Conservation (phyloP, 2,888 invertebrate genomes). For the Microchrysa polita region DNA sequence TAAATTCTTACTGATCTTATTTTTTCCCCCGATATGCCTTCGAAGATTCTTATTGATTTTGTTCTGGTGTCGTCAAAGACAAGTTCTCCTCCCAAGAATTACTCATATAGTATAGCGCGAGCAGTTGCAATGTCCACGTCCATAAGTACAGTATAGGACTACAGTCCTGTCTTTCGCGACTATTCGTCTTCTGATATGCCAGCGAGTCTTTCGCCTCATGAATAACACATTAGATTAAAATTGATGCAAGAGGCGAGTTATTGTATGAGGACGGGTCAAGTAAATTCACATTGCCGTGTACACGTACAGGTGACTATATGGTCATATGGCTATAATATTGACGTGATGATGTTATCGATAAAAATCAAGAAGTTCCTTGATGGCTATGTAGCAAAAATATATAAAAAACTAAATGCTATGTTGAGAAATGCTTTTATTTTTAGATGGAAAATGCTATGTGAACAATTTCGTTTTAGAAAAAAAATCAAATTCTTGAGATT, state of each 20-base stretch:
- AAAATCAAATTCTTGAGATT: no score
- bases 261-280: conserved; percentile 22
- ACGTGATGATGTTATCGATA: conserved; percentile 33
- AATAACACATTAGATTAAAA: conserved; percentile 49
- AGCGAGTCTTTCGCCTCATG: conserved; percentile 45
- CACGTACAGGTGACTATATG: conserved; percentile 35
- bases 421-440: no score
- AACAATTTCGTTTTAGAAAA: no score
- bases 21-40: neutral
- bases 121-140: no score
- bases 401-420: no score
- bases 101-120: conserved; percentile 46
- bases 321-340: conserved; percentile 29
- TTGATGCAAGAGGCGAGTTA: conserved; percentile 35
- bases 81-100: conserved; percentile 39
- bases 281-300: conserved; percentile 20
- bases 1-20: conserved; percentile 37
- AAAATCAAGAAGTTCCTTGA: conserved; percentile 1
- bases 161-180: conserved; percentile 45
- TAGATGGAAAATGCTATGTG: no score
- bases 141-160: conserved; percentile 7
- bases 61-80: neutral
- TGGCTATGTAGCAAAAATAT: no score
- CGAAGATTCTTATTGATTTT: conserved; percentile 8
- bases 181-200: conserved; percentile 8